Evolutionary conservation across 2,113 vertebrate species (phyloP), one percentile per base, ranked within the genome.

Genomic region (Brachyistius frenatus): DNA sequence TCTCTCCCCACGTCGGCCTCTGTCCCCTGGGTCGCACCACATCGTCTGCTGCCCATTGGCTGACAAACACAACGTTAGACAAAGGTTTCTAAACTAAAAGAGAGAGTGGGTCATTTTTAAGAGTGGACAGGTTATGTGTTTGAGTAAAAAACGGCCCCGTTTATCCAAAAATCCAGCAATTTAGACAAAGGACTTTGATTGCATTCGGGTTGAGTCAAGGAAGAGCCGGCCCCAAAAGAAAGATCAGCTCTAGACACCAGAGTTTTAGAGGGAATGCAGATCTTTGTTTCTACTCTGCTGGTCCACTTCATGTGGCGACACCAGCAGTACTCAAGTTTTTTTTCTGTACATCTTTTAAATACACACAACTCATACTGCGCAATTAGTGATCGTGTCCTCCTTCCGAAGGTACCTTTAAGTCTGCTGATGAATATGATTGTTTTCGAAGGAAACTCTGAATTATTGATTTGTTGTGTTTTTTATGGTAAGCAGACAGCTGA

Each of bases 11-110:
- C 65, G 63, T 86, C 93, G 89, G 93, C 88, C 93, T 88, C 88
- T 90, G 87, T 94, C 93, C 93, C 93, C 92, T 90, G 94, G 94
- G 93, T 90, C 91, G 94, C 88, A 85, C 92, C 63, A 31, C 72
- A 53, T 86, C 65, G 84, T 88, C 90, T 84, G 92, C 94, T 94
- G 93, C 90, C 91, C 86, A 80, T 89, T n/a, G 76, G 91, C 88
- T 33, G 35, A 79, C 62, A 85, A 81, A 85, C 84, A 78, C 73
- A 66, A 83, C 92, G 80, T 86, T 84, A 93, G 81, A 93, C 89
- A 84, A 88, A 79, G 79, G 81, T 66, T 61, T 72, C 67, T 65
- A 54, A 84, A 79, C 66, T 60, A 36, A 44, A 80, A 76, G 32
- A 78, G 23, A 73, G 41, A 46, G n/a, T 56, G 39, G 9, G 32